These are phyloP conservation scores for Liposcelis brunnea DNA, from an alignment of 2,888 invertebrate species.

Conservation along the genomic window DNA sequence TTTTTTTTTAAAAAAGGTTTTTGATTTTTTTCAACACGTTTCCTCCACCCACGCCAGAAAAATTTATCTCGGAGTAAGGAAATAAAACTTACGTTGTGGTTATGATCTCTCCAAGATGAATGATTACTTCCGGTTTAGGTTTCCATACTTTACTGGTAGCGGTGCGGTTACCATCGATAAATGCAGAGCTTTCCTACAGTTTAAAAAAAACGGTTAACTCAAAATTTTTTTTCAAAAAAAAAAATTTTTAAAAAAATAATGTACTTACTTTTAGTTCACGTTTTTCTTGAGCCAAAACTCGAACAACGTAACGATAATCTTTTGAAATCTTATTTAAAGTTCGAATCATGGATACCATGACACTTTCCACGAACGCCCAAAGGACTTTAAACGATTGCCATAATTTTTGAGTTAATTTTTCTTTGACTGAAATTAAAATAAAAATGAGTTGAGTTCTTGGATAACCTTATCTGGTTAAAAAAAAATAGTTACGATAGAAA, in stretches of 20 bases:
- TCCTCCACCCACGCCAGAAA: not conserved
- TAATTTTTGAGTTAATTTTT: slow-evolving; percentile 29
- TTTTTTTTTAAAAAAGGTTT: too few species aligned
- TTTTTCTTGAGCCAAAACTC: slow-evolving; percentile 76
- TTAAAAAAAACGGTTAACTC: not conserved
- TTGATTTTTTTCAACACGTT: not conserved
- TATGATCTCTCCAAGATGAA: slow-evolving; percentile 5
- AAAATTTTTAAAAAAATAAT: too few species aligned
- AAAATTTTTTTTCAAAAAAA: not conserved
- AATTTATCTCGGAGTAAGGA: too few species aligned
- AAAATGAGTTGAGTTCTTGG: not conserved
- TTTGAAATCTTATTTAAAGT: slow-evolving; percentile 74
- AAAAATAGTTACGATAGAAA: not conserved
- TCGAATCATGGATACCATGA: slow-evolving; percentile 63
- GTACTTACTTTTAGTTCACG: slow-evolving; percentile 68
- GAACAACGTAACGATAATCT: slow-evolving; percentile 89
- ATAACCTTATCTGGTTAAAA: not conserved
- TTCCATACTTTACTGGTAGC: not conserved
- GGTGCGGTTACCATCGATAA: slow-evolving; percentile 2
- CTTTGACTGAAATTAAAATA: slow-evolving; percentile 13
- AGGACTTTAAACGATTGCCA: slow-evolving; percentile 39
- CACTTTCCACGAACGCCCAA: slow-evolving; percentile 56
- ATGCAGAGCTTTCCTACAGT: not conserved
- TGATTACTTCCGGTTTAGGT: slow-evolving; percentile 5
- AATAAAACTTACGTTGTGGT: slow-evolving; percentile 7